Percentiles rank a stretch among this genome's conserved stretches.
phyloP scores from a whole-genome alignment of 2,888 invertebrate species.

The Cyclophora albipunctata region DNA sequence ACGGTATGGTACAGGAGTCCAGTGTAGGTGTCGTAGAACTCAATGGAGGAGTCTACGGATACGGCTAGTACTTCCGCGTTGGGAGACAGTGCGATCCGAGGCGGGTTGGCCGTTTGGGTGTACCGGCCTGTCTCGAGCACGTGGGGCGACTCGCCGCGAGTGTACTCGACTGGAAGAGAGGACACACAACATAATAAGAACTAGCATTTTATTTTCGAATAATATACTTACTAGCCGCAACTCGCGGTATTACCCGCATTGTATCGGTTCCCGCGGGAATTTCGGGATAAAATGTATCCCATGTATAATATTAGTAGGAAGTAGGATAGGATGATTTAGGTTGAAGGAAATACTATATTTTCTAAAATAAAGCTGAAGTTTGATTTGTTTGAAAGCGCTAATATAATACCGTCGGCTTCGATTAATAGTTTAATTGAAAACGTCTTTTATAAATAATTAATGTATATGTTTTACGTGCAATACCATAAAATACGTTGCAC shows the following conservation, averaged over 20 bases:
- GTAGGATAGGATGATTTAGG: not conserved
- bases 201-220: not conserved
- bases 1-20: conserved; percentile 80
- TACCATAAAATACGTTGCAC: too few relatives aligned
- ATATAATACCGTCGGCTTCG: too few relatives aligned
- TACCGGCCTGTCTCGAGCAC: conserved; percentile 79
- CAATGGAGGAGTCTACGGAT: conserved; percentile 77
- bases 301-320: too few relatives aligned
- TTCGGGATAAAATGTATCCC: too few relatives aligned
- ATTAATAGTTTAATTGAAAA: too few relatives aligned
- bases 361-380: too few relatives aligned
- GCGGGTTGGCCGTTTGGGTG: conserved; percentile 69
- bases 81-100: conserved; percentile 83
- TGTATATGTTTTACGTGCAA: too few relatives aligned
- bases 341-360: too few relatives aligned
- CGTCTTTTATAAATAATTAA: too few relatives aligned
- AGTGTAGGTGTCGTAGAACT: conserved; percentile 81
- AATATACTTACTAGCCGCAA: not conserved
- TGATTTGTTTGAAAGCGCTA: too few relatives aligned
- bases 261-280: too few relatives aligned
- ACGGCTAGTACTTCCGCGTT: conserved; percentile 86
- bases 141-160: conserved; percentile 85
- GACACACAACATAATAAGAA: not conserved
- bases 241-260: too few relatives aligned
- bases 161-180: conserved; percentile 81